phyloP scores from a whole-genome alignment of 2,888 invertebrate genomes.

The Orthonychiurus folsomi region DNA sequence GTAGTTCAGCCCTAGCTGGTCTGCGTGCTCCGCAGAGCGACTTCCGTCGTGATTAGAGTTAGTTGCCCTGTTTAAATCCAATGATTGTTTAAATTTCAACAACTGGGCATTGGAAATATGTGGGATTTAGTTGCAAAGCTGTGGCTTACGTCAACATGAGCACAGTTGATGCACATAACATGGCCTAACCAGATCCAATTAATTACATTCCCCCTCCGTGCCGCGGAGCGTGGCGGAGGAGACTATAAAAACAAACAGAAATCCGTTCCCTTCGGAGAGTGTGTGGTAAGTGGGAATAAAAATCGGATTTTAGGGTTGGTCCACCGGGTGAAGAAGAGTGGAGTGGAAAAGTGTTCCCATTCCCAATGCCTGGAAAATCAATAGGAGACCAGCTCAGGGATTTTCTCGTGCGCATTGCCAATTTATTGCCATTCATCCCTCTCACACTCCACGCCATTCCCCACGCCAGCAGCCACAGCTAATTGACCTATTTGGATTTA shows the following conservation, averaged over 20 bases:
- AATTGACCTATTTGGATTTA: no score
- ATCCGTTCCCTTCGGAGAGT: background rate
- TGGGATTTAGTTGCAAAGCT: background rate
- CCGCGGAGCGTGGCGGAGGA: background rate
- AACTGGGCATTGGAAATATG: background rate
- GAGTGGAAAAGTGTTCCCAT: background rate
- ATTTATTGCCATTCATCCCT: no score
- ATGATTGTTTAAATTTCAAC: no score
- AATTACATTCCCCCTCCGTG: background rate
- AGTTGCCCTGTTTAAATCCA: conserved; percentile 7
- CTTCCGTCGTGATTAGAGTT: conserved; percentile 18
- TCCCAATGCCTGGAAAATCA: no score
- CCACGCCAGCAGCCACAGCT: no score
- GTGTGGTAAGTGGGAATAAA: background rate
- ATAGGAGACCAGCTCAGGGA: no score
- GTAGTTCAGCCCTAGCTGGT: conserved; percentile 26
- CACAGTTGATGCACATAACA: conserved; percentile 14
- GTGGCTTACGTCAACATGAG: conserved; percentile 26
- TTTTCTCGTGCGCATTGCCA: no score
- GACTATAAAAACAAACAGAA: background rate
- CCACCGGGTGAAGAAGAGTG: background rate
- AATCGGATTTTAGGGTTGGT: background rate
- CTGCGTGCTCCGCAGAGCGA: conserved; percentile 23
- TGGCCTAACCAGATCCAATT: background rate
- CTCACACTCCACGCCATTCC: no score